These are phyloP conservation scores for Pitta sordida DNA, from an alignment of 2,113 vertebrate species.

Conservation along the genomic window DNA sequence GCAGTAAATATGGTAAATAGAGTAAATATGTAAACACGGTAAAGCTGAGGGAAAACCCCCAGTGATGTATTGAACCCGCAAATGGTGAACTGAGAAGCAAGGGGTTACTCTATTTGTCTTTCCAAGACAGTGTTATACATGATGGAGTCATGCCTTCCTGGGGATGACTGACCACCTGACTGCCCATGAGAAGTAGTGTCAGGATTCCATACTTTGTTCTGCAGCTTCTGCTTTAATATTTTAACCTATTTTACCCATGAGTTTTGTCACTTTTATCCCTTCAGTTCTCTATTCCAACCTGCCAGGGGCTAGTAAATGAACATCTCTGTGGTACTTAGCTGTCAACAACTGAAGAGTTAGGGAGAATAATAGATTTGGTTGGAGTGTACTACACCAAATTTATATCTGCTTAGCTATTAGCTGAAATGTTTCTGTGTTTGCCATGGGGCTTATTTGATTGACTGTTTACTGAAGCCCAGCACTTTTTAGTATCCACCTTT, in stretches of 20 bases:
- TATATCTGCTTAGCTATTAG: neutral
- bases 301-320: rapidly evolving
- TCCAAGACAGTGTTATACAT: too few species aligned
- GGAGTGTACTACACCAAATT: neutral
- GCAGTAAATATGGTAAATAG: too few species aligned
- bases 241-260: neutral
- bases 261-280: too few species aligned
- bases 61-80: too few species aligned
- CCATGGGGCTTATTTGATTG: neutral
- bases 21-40: too few species aligned
- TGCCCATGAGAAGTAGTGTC: neutral
- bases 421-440: neutral
- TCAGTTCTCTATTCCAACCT: too few species aligned
- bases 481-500: neutral
- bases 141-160: rapidly evolving
- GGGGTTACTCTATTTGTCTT: too few species aligned
- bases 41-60: too few species aligned
- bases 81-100: too few species aligned
- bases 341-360: rapidly evolving
- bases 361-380: neutral
- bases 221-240: neutral
- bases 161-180: neutral
- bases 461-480: neutral
- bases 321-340: rapidly evolving
- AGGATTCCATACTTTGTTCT: neutral